phyloP scores from a whole-genome alignment of 1,140 invertebrate species.

The Ceratosolen solmsi region DNA sequence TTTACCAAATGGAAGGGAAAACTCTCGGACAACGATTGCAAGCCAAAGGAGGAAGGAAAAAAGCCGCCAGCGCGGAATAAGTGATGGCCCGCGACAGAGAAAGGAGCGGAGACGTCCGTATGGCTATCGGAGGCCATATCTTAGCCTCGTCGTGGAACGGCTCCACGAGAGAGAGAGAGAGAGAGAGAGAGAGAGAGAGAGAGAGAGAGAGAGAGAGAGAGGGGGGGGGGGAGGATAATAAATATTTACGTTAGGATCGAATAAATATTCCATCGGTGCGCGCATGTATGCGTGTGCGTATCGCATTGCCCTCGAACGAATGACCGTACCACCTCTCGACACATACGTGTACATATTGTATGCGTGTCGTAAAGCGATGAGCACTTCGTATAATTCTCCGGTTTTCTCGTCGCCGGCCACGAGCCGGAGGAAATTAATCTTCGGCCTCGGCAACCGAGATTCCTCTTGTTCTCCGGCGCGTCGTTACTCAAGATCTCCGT shows the following conservation, averaged over 20 bases:
- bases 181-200: not conserved
- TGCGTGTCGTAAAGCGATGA: slow-evolving; percentile 30
- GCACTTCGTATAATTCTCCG: slow-evolving; percentile 47
- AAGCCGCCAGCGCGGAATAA: not conserved
- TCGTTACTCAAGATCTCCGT: slow-evolving; percentile 44
- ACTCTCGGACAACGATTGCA: slow-evolving; percentile 21
- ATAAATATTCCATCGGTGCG: slow-evolving; percentile 43
- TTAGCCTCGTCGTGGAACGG: not conserved
- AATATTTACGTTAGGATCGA: slow-evolving; percentile 37
- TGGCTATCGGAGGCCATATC: slow-evolving; percentile 32
- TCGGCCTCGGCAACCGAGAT: slow-evolving; percentile 36
- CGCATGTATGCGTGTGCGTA: not conserved
- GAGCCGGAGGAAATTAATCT: slow-evolving; percentile 52
- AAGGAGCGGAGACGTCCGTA: not conserved
- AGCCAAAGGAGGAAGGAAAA: not conserved
- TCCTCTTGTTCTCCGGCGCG: slow-evolving; percentile 27
- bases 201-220: not conserved
- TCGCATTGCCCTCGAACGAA: not conserved
- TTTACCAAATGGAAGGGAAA: slow-evolving; percentile 50
- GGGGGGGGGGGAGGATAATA: too few relatives aligned
- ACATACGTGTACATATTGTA: slow-evolving; percentile 9
- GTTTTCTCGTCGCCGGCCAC: slow-evolving; percentile 28
- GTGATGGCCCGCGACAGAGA: not conserved
- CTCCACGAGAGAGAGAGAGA: slow-evolving; percentile 6
- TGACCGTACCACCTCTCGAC: not conserved